phyloP scores from a whole-genome alignment of 2,113 vertebrate species.

The Pluvianellus socialis region DNA sequence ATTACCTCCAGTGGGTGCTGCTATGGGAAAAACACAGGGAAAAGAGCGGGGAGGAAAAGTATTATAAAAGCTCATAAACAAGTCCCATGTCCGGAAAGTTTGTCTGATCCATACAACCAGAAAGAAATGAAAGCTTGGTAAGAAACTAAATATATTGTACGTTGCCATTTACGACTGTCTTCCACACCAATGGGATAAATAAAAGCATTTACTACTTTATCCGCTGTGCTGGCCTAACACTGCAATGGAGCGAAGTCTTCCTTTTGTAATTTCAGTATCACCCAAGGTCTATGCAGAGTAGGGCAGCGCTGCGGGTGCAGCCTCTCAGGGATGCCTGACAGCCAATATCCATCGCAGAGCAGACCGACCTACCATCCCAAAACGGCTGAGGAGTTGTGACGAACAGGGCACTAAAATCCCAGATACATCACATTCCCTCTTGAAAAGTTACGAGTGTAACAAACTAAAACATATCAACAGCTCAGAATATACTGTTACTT shows the following conservation, averaged over 20 bases:
- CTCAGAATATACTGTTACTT: neutral
- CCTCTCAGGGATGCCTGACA: neutral
- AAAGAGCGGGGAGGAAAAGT: neutral
- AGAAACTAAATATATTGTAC: neutral
- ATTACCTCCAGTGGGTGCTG: slow-evolving; percentile 57
- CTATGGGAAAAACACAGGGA: slow-evolving; percentile 12
- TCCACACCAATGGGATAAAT: neutral
- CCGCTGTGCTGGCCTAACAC: neutral
- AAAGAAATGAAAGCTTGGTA: neutral
- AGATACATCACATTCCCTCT: neutral
- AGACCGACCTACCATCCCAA: neutral
- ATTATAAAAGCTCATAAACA: neutral
- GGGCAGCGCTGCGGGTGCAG: neutral
- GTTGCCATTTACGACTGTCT: neutral
- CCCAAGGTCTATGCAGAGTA: neutral
- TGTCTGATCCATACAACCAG: neutral
- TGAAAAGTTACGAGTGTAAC: neutral
- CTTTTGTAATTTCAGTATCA: neutral
- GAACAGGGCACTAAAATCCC: neutral
- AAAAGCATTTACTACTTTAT: neutral
- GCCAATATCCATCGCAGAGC: accelerated
- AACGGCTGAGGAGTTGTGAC: neutral
- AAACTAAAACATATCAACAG: neutral
- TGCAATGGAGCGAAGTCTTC: neutral
- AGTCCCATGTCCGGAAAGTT: neutral